Base-by-base conservation (phyloP, 1,140 invertebrate genomes). In the Tigriopus japonicus region DNA sequence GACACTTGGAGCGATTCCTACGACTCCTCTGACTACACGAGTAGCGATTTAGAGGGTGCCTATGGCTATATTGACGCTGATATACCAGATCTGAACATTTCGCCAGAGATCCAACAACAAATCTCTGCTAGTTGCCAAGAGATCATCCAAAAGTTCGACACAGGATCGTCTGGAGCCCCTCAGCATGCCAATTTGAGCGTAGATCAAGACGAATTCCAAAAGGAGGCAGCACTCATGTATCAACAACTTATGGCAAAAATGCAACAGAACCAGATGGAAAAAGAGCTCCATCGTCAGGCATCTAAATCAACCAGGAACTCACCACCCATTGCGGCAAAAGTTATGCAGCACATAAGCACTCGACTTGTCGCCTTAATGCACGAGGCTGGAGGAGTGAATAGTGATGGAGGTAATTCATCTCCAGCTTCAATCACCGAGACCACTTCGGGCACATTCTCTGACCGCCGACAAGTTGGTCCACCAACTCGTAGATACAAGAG, bases 1-100 rank as follows among this genome's bases (percentile, higher is more conserved):
- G 87, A 92, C 65, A 87, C 87, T 1, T 91, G 86, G 86, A 89
- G 86, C 60, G 86, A 91, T 68, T 88, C 86, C 0, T 89, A 88
- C 66, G 86, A 90, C 68, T 88, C 85, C 14, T 88, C 85, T 0
- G 87, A 90, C 66, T 89, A 89, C 65, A 88, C 86, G 0, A 87
- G 86, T 62, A 89, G 86, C 0, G 87, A 92, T 70, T 70, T 88
- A 15, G 87, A 90, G 69, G 81, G 82, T 13, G 78, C 79, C 1
- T 71, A 68, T 54, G 73, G 62, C 13, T 62, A 63, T 10, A 54
- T 65, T 1, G 66, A 66, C 56, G 65, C 62, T 45, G 65, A 63
- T 21, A 64, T 0, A 69, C 74, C 49, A 71, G 78, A n/a, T 74
- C 78, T 62, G 78, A 83, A 64, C 66, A 81, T 82, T 0, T 15